These are phyloP conservation scores for Microplitis deprimator DNA, from an alignment of 2,888 invertebrate genomes.

Conservation along the genomic window DNA sequence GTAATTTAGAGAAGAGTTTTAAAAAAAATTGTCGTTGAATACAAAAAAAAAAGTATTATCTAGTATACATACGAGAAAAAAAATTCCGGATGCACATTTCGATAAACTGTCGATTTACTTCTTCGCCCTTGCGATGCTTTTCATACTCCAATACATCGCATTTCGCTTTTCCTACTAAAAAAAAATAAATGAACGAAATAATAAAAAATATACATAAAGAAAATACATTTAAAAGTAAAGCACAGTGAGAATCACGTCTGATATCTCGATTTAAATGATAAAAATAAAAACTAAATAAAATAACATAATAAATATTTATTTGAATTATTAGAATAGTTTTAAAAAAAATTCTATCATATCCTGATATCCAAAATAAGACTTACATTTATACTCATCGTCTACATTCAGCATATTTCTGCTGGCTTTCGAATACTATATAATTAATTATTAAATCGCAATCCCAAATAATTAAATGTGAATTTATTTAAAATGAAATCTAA, in stretches of 20 bases:
- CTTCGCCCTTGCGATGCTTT: constrained; percentile 36
- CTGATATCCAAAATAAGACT: constrained; percentile 16
- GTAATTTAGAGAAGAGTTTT: constrained; percentile 15
- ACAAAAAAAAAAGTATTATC: constrained; percentile 30
- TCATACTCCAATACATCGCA: constrained; percentile 37
- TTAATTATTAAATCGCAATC: constrained; percentile 28
- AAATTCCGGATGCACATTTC: constrained; percentile 33
- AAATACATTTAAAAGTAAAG: constrained; percentile 3
- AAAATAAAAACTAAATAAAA: constrained; percentile 17
- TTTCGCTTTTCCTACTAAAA: constrained; percentile 34
- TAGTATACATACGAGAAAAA: constrained; percentile 24
- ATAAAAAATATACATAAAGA: constrained; percentile 10
- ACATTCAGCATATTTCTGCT: constrained; percentile 18
- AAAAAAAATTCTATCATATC: constrained; percentile 19
- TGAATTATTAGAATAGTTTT: constrained; percentile 21
- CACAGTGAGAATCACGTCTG: constrained; percentile 40
- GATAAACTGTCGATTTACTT: constrained; percentile 27
- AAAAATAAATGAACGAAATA: neutral
- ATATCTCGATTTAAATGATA: constrained; percentile 17
- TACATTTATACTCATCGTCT: constrained; percentile 31
- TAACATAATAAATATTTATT: constrained; percentile 14
- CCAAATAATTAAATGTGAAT: constrained; percentile 50
- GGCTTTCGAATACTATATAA: constrained; percentile 27
- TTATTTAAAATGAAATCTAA: constrained; percentile 47
- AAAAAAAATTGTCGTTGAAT: constrained; percentile 23